Conservation (phyloP, 2,888 invertebrate species). For the Platycheirus albimanus region DNA sequence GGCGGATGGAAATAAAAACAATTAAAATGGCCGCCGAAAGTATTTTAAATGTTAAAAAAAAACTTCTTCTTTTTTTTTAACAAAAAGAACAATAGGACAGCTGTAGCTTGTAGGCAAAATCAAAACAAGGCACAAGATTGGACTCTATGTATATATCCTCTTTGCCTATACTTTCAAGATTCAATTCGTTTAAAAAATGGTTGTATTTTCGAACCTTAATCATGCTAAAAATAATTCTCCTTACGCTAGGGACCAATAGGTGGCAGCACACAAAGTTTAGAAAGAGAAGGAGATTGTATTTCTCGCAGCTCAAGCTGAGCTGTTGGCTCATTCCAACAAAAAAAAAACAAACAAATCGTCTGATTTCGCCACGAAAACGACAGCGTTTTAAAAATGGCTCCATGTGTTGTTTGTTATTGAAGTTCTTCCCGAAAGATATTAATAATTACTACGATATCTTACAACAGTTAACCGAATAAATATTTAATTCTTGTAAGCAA, state of each 20-base stretch:
- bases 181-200: neutral
- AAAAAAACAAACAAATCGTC: constrained; percentile 36
- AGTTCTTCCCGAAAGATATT: neutral
- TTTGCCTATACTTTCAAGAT: too few species aligned
- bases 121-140: too few species aligned
- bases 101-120: too few species aligned
- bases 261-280: neutral
- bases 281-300: neutral
- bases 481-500: too few species aligned
- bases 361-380: constrained; percentile 4
- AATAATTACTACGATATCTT: neutral
- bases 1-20: too few species aligned
- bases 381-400: neutral
- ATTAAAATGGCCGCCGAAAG: too few species aligned
- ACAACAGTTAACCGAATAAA: neutral
- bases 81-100: too few species aligned
- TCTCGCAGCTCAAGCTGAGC: neutral
- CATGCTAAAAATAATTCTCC: neutral
- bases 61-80: too few species aligned
- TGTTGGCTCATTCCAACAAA: too few species aligned
- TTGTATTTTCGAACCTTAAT: too few species aligned
- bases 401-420: constrained; percentile 3
- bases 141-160: too few species aligned
- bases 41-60: too few species aligned
- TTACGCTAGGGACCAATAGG: neutral